A percentile compares a stretch with the other conserved stretches of the same genome.
Evolutionary conservation across 2,888 invertebrate genomes (phyloP).

Genomic region (Sarcophaga subvicina): DNA sequence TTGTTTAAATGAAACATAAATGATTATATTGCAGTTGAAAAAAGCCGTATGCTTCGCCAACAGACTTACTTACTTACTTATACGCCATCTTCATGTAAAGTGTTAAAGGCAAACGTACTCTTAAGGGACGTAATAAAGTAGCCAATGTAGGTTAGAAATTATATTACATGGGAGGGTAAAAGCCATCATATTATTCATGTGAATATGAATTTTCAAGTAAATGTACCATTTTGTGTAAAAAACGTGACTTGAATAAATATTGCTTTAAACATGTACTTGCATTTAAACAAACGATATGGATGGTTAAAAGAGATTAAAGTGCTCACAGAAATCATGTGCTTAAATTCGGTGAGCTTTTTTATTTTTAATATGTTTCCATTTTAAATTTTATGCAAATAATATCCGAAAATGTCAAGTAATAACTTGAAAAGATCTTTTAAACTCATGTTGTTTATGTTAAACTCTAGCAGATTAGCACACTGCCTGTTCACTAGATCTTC

Average conservation of each 20-base stretch:
- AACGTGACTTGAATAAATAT: constrained; percentile 55
- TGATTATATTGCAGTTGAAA: neutral
- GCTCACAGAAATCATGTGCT: neutral
- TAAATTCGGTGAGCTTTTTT: neutral
- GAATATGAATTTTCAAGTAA: constrained; percentile 60
- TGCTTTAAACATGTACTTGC: neutral
- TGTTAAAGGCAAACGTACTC: neutral
- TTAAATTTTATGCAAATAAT: too few species aligned
- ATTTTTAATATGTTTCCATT: neutral
- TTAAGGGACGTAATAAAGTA: constrained; percentile 13
- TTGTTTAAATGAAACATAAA: constrained; percentile 11
- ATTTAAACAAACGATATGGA: neutral
- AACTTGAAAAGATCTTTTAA: too few species aligned
- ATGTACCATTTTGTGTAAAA: constrained; percentile 51
- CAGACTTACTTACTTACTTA: neutral
- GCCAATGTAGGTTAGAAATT: constrained; percentile 22
- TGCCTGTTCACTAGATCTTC: too few species aligned
- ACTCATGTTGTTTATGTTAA: too few species aligned
- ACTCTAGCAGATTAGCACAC: too few species aligned
- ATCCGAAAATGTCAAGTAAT: too few species aligned
- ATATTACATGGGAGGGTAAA: constrained; percentile 40
- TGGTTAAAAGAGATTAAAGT: neutral
- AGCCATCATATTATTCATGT: constrained; percentile 53
- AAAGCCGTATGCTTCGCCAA: neutral
- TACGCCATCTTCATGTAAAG: neutral